These are phyloP conservation scores for Morphnarchus princeps DNA, from an alignment of 2,113 vertebrate genomes.

Conservation along the genomic window DNA sequence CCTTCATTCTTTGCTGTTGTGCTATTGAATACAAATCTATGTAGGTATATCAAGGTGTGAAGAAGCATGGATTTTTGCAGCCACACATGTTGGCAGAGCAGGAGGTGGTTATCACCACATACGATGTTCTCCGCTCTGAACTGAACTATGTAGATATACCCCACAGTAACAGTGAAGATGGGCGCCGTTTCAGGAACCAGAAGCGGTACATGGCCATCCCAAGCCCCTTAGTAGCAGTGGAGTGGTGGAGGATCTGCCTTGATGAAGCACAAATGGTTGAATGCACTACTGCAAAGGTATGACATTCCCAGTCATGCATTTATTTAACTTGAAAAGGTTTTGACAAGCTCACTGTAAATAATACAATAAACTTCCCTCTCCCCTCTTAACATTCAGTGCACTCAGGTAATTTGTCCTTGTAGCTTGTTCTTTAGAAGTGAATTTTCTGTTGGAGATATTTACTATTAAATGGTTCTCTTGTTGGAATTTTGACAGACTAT, in stretches of 20 bases:
- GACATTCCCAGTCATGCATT: neutral
- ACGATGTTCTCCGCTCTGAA: slow-evolving; percentile 92
- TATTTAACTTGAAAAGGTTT: neutral
- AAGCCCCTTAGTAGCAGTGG: slow-evolving; percentile 94
- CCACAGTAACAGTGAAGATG: slow-evolving; percentile 94
- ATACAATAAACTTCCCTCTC: neutral
- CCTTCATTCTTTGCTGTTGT: neutral
- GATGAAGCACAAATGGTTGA: slow-evolving; percentile 99
- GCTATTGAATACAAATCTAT: neutral
- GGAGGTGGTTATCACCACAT: slow-evolving; percentile 98
- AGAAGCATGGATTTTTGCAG: slow-evolving; percentile 96
- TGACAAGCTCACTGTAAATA: neutral
- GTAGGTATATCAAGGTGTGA: slow-evolving; percentile 96
- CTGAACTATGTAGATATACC: slow-evolving; percentile 97
- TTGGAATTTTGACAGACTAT: neutral
- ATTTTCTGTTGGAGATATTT: neutral
- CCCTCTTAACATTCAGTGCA: neutral
- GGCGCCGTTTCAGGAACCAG: slow-evolving; percentile 92
- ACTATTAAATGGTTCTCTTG: neutral
- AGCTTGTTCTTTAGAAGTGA: neutral
- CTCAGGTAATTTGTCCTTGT: neutral
- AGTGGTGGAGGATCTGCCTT: slow-evolving; percentile 98
- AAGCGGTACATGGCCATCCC: slow-evolving; percentile 99
- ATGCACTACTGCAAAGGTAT: slow-evolving; percentile 93
- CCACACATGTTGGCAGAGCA: slow-evolving; percentile 92